These are phyloP conservation scores for Pelodiscus sinensis DNA, from an alignment of 2,113 vertebrate genomes.

Conservation along the genomic window DNA sequence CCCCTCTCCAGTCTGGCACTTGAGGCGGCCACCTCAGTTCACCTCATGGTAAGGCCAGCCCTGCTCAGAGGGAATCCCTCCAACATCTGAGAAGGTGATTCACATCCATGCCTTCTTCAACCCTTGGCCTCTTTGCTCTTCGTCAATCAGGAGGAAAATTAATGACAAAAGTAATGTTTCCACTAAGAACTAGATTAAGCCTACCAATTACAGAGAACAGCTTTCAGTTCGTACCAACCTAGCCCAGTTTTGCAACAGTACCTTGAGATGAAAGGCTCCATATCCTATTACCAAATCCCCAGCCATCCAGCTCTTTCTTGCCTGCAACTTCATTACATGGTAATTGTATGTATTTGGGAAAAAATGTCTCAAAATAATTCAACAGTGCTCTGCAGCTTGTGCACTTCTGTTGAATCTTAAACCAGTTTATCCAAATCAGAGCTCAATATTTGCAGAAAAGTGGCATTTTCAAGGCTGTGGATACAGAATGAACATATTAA, in stretches of 20 bases:
- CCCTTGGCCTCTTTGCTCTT: not conserved
- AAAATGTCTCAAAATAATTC: not conserved
- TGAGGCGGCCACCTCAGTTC: too few species aligned
- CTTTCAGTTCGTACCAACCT: not conserved
- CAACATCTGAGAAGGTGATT: not conserved
- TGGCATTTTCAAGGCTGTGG: not conserved
- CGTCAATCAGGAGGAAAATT: not conserved
- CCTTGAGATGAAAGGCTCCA: not conserved
- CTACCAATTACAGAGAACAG: not conserved
- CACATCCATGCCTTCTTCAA: not conserved
- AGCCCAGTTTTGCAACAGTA: not conserved
- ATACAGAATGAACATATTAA: not conserved
- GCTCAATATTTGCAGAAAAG: not conserved
- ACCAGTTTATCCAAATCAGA: not conserved
- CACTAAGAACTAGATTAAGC: not conserved
- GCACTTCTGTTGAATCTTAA: not conserved
- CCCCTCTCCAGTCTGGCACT: too few species aligned
- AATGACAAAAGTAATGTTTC: not conserved
- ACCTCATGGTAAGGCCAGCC: too few species aligned
- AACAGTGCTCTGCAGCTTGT: not conserved
- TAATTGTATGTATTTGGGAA: not conserved
- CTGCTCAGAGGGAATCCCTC: not conserved
- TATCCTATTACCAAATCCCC: not conserved
- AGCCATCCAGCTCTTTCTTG: not conserved
- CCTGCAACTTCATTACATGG: not conserved